Evolutionary conservation across 53 echinoderm and acorn worm genomes (phyloP).

Genomic region (Arbacia lixula): DNA sequence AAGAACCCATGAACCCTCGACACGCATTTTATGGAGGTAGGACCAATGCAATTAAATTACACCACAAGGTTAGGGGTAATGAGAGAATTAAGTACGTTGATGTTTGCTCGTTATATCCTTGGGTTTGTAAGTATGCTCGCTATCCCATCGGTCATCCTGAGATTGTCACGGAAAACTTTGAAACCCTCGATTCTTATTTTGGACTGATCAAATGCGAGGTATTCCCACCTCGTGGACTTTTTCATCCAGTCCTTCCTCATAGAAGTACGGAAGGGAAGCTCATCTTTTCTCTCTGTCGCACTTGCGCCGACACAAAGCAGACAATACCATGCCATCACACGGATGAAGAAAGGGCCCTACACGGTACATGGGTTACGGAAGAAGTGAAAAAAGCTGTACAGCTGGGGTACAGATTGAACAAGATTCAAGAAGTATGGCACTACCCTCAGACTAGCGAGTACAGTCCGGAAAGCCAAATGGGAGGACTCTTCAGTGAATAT

Average conservation of each 20-base stretch:
- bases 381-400: conserved; percentile 73
- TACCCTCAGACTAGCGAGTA: conserved; percentile 51
- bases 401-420: conserved; percentile 47
- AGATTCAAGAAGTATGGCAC: conserved; percentile 77
- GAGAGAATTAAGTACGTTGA: conserved; percentile 72
- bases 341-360: conserved; percentile 52
- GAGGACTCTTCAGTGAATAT: conserved; percentile 70
- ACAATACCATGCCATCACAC: conserved; percentile 2
- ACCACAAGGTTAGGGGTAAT: conserved; percentile 8
- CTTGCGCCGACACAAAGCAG: conserved; percentile 24
- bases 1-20: conserved; percentile 48
- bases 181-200: conserved; percentile 36
- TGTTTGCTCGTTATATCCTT: conserved; percentile 68
- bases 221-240: conserved; percentile 55
- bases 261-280: conserved; percentile 50
- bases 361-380: conserved; percentile 64
- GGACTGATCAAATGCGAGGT: conserved; percentile 71
- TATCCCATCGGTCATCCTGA: conserved; percentile 71
- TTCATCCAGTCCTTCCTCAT: conserved; percentile 68
- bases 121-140: conserved; percentile 64
- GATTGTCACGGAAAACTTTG: conserved; percentile 58
- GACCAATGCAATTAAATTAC: conserved; percentile 55
- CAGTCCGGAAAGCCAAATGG: conserved; percentile 17
- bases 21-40: conserved; percentile 65
- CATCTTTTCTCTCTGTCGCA: conserved; percentile 73